Evolutionary conservation across 2,888 invertebrate species (phyloP).

Genomic region (Drosophila koepferae): DNA sequence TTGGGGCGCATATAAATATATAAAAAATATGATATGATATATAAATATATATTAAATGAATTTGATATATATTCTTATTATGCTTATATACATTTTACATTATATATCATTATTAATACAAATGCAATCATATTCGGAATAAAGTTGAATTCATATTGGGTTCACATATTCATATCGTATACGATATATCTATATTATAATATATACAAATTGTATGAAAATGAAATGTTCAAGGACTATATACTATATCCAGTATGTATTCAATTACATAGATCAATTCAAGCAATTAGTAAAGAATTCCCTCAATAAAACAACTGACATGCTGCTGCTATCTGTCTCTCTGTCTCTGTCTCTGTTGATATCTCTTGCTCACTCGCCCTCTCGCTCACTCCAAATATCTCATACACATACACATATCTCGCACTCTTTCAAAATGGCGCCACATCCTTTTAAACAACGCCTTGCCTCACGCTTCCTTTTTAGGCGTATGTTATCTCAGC

Average conservation of each 20-base stretch:
- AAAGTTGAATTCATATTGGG: not conserved
- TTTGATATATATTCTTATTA: no score
- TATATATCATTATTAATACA: no score
- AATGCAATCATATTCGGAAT: no score
- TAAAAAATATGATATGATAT: not conserved
- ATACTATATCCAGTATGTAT: no score
- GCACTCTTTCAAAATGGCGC: constrained; percentile 65
- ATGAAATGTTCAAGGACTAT: no score
- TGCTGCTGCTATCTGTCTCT: not conserved
- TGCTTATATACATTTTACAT: not conserved
- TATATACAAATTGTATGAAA: no score
- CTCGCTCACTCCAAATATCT: not conserved
- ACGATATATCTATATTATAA: not conserved
- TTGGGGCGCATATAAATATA: not conserved
- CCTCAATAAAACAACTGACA: not conserved
- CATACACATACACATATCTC: not conserved
- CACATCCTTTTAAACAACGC: constrained; percentile 49
- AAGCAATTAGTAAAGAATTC: not conserved
- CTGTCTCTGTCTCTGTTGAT: not conserved
- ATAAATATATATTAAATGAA: no score
- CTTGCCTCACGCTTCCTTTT: constrained; percentile 43
- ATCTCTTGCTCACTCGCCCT: not conserved
- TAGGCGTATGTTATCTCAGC: constrained; percentile 6
- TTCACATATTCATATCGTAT: not conserved
- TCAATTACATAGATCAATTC: not conserved